Base-by-base conservation (phyloP, 2,888 invertebrate genomes). In the Perdita meconis region DNA sequence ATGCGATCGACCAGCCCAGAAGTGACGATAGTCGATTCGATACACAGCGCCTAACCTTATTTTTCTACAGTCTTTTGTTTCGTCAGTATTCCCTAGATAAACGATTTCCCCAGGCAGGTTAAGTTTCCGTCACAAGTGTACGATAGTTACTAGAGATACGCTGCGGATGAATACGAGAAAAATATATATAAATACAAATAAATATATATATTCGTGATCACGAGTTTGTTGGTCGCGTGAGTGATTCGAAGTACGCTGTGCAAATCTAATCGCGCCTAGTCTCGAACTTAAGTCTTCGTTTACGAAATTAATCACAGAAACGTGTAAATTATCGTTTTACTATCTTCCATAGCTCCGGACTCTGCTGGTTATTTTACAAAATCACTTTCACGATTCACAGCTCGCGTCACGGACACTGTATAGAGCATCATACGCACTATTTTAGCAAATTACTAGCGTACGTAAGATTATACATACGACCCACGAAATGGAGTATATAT, bases 21-120 rank as follows among this genome's bases (percentile, higher is more conserved):
- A 57, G 44, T 56, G 55, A 44, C 47, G 22, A 44, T 19, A 65
- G 82, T 86, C 80, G 84, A 83, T 73, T 83, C 78, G 83, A 65
- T 8, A 16, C 16, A 87, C 78, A 89, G 82, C 86, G 87, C 86
- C 88, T 89, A 89, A 90, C 87, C 88, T 91, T 91, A 91, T 91
- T 91, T 91, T 91, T 91, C 90, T 91, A 91, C 90, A 87, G 83
- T 87, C 85, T 89, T 90, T 83, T 85, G 87, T 90, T 90, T 86
- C 78, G 85, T 85, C 90, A 90, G 89, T 90, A 90, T 89, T 90
- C 86, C 81, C 74, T 86, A 89, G 81, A 53, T 80, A 74, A 79
- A 80, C 59, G 78, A 47, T 79, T 67, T 24, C 64, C 65, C 47
- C 68, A 40, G 26, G 60, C 66, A 68, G 60, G 56, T 84, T 82